Base-by-base conservation (phyloP, 2,888 invertebrate genomes). In the Dyspetes luteomarginatus region DNA sequence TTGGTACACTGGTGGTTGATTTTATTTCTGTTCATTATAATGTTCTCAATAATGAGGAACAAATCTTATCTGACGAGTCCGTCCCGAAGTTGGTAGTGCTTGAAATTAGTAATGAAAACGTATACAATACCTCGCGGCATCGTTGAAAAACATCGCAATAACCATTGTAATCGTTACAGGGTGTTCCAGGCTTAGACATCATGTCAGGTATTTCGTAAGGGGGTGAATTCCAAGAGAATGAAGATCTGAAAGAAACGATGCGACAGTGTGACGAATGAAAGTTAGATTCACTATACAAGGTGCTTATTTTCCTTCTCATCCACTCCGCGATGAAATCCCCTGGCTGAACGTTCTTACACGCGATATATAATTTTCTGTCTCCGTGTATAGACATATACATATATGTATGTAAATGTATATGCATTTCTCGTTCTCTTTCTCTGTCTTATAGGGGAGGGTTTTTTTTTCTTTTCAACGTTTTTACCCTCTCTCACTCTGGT, bases 131-230 rank as follows among this genome's bases (percentile, higher is more conserved):
- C 93, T 97, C 97, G 84, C 97, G 94, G 91, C 97, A 97, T 89
- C 94, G 93, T 91, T 95, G 94, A 87, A 94, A 95, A 50, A 95
- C 94, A 89, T 95, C 95, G 88, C 95, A 95, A 87, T 95, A 95
- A 93, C 97, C 97, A 90, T 97, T 97, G 92, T 97, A 97, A 89
- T 97, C 96, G 91, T 97, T 97, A 92, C 97, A 97, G 0, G 97
- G 97, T 56, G 97, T 97, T 80, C 98, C 98, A 0, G 98, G 97
- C 88, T 97, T 97, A 60, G 97, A 96, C 90, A 95, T 96, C 95
- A 97, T 96, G 89, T 97, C 97, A 0, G 98, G 98, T 86, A 98
- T 96, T 92, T 97, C 97, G 89, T 95, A 97, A 0, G 97, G 97
- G 83, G 95, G 93, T 72, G 95, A 94, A 92, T 97, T 97, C 97